Evolutionary conservation across 2,888 invertebrate genomes (phyloP).

Genomic region (Ametastegia equiseti): DNA sequence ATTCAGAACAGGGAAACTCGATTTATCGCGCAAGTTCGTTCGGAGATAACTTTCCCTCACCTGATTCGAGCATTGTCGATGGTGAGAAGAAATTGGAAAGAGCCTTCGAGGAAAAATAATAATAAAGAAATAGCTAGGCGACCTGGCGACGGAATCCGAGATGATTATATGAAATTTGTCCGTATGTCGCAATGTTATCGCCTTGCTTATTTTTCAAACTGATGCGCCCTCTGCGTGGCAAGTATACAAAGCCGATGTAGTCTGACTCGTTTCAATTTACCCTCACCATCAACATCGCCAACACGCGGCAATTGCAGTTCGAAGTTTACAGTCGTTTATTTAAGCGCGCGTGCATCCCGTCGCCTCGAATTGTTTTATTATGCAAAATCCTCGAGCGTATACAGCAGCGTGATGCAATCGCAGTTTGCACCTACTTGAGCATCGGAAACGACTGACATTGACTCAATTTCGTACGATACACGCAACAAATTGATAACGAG

Average conservation of each 20-base stretch:
- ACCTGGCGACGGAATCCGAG: not conserved
- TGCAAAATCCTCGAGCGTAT: slow-evolving; percentile 19
- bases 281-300: too few species aligned
- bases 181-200: not conserved
- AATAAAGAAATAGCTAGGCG: not conserved
- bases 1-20: slow-evolving; percentile 15
- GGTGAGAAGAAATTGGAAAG: not conserved
- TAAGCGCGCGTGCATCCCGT: not conserved
- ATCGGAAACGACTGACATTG: slow-evolving; percentile 12
- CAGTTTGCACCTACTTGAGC: not conserved
- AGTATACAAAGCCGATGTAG: not conserved
- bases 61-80: slow-evolving; percentile 23
- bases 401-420: slow-evolving; percentile 14
- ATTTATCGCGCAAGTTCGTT: slow-evolving; percentile 15
- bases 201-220: not conserved
- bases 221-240: not conserved
- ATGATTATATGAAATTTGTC: not conserved
- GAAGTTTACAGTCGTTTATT: slow-evolving; percentile 27
- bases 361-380: slow-evolving; percentile 30
- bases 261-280: slow-evolving; percentile 30
- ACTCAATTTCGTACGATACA: slow-evolving; percentile 1
- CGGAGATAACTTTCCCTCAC: not conserved
- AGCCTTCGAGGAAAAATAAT: not conserved
- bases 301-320: not conserved
- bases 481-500: not conserved